These are phyloP conservation scores for Dryocosmus kuriphilus DNA, from an alignment of 2,888 invertebrate species.

Conservation along the genomic window DNA sequence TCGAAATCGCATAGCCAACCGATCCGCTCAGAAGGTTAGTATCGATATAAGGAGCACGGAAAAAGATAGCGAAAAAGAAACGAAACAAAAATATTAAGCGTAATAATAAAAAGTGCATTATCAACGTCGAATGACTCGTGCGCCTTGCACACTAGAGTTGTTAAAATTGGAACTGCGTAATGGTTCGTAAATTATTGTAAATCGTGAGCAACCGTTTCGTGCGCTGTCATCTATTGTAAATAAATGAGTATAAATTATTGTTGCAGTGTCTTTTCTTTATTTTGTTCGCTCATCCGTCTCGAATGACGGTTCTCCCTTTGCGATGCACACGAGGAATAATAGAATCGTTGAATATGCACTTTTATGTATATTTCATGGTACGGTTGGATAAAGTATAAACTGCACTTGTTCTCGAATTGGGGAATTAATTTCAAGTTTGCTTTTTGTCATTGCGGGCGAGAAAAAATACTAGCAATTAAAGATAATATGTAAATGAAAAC, in stretches of 20 bases:
- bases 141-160: constrained; percentile 41
- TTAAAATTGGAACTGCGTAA: constrained; percentile 46
- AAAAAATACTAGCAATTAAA: constrained; percentile 17
- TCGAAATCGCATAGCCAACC: constrained; percentile 60
- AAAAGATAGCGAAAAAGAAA: constrained; percentile 47
- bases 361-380: background rate
- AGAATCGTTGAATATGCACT: background rate
- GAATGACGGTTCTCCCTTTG: constrained; percentile 13
- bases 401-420: constrained; percentile 32
- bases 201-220: constrained; percentile 47
- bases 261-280: constrained; percentile 55
- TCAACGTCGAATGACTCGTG: constrained; percentile 59
- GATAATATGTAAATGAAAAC: constrained; percentile 4
- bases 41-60: constrained; percentile 43
- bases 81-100: constrained; percentile 37
- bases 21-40: constrained; percentile 59
- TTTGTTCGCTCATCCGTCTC: constrained; percentile 27
- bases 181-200: constrained; percentile 47
- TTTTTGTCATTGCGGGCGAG: background rate
- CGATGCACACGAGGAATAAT: background rate
- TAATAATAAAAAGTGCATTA: constrained; percentile 61
- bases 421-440: background rate
- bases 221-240: constrained; percentile 62
- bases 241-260: constrained; percentile 66
- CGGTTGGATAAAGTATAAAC: background rate